These are phyloP conservation scores for Lethenteron reissneri DNA, from an alignment of 2,113 vertebrate species.

Conservation along the genomic window DNA sequence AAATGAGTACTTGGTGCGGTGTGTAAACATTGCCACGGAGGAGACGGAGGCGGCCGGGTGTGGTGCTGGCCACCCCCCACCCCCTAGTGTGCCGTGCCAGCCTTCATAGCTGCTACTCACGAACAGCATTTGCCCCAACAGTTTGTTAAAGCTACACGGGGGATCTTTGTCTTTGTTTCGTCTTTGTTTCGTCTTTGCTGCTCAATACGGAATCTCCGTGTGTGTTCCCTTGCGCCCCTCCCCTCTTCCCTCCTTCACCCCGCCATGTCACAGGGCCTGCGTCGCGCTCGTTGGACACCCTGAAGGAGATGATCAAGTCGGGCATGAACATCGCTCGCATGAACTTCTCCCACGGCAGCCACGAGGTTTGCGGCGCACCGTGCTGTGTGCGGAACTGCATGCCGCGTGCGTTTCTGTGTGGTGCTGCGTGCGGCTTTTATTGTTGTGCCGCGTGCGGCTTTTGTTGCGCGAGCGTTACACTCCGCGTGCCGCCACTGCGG, in stretches of 20 bases:
- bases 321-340: conserved; percentile 94
- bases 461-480: not conserved
- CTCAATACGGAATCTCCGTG: too few species aligned
- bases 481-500: too few species aligned
- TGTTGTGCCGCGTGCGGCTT: not conserved
- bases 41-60: too few species aligned
- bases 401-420: not conserved
- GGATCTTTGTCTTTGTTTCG: not conserved
- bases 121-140: too few species aligned
- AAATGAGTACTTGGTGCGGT: too few species aligned
- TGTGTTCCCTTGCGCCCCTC: too few species aligned
- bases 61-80: too few species aligned
- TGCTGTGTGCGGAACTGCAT: not conserved
- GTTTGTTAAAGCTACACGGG: too few species aligned
- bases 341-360: conserved; percentile 92
- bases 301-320: conserved; percentile 86
- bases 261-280: conserved; percentile 44
- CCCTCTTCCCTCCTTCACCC: too few species aligned
- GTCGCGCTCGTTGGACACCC: conserved; percentile 49
- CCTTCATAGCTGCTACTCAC: too few species aligned
- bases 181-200: not conserved
- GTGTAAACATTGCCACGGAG: too few species aligned
- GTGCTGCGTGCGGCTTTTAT: not conserved
- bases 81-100: too few species aligned
- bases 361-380: conserved; percentile 35